Evolutionary conservation across 1,140 invertebrate genomes (phyloP).

Genomic region (Vanessa tameamea): DNA sequence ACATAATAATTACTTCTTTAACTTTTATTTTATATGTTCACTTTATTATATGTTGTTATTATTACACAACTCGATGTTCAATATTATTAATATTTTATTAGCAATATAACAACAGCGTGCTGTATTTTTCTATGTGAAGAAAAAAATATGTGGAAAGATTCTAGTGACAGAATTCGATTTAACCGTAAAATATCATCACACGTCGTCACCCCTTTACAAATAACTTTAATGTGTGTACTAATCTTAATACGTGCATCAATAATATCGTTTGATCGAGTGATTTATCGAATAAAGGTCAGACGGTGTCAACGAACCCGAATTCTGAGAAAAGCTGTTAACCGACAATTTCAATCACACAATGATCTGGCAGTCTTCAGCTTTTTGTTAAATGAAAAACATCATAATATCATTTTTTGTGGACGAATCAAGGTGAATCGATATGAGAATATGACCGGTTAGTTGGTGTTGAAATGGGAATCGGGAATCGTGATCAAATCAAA

Average conservation of each 20-base stretch:
- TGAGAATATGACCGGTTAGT: slow-evolving; percentile 1
- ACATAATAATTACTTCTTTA: too few relatives aligned
- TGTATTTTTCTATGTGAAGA: too few relatives aligned
- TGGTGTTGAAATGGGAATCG: neutral
- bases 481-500: neutral
- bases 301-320: slow-evolving; percentile 47
- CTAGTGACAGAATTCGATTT: too few relatives aligned
- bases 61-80: too few relatives aligned
- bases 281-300: slow-evolving; percentile 29
- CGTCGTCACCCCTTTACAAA: too few relatives aligned
- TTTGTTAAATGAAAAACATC: slow-evolving; percentile 57
- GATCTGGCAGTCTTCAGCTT: slow-evolving; percentile 41
- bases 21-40: too few relatives aligned
- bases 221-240: neutral
- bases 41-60: too few relatives aligned
- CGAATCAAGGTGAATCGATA: slow-evolving; percentile 4
- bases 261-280: slow-evolving; percentile 5
- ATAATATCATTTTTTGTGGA: slow-evolving; percentile 44
- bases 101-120: too few relatives aligned
- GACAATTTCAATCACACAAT: slow-evolving; percentile 54
- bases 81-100: too few relatives aligned
- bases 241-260: slow-evolving; percentile 9
- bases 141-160: too few relatives aligned
- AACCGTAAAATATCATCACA: too few relatives aligned
- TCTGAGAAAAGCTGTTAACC: slow-evolving; percentile 49